Percentiles rank a stretch among this genome's conserved stretches.
These are phyloP conservation scores for Helicoverpa zea DNA, from an alignment of 1,140 invertebrate genomes.

Conservation along the genomic window DNA sequence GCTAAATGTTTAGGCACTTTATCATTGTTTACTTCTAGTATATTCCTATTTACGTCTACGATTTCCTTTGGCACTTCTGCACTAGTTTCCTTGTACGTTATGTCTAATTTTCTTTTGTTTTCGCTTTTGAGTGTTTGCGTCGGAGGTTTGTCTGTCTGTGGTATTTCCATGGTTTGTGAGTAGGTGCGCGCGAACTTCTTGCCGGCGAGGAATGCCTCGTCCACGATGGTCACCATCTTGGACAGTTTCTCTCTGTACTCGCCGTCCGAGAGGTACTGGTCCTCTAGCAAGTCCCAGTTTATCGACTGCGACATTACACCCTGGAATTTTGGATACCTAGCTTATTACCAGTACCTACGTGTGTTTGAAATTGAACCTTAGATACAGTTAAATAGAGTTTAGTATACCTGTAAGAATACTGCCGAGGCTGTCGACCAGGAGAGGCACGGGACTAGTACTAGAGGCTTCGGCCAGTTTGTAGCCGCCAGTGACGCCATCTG, in stretches of 20 bases:
- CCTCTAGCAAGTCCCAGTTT: constrained; percentile 96
- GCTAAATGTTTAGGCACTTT: constrained; percentile 58
- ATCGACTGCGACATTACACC: constrained; percentile 98
- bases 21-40: constrained; percentile 56
- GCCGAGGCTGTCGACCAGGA: constrained; percentile 99
- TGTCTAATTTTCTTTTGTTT: constrained; percentile 67
- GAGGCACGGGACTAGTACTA: constrained; percentile 97
- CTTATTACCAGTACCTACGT: too few species aligned
- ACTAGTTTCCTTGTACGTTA: constrained; percentile 73
- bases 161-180: constrained; percentile 72
- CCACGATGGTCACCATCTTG: constrained; percentile 92
- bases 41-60: constrained; percentile 58
- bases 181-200: constrained; percentile 94
- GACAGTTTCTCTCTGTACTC: constrained; percentile 93
- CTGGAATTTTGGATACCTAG: constrained; percentile 79
- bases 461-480: constrained; percentile 97
- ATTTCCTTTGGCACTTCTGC: constrained; percentile 40
- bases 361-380: background rate
- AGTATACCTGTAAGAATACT: constrained; percentile 95
- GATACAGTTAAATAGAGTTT: background rate
- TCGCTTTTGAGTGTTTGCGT: constrained; percentile 51
- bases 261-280: constrained; percentile 95
- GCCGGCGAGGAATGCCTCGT: constrained; percentile 92
- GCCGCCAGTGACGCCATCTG: constrained; percentile 99
- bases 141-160: constrained; percentile 50